Evolutionary conservation across 2,797 vertebrate genomes (phyloP).

Genomic region (Diglossa cyanea): DNA sequence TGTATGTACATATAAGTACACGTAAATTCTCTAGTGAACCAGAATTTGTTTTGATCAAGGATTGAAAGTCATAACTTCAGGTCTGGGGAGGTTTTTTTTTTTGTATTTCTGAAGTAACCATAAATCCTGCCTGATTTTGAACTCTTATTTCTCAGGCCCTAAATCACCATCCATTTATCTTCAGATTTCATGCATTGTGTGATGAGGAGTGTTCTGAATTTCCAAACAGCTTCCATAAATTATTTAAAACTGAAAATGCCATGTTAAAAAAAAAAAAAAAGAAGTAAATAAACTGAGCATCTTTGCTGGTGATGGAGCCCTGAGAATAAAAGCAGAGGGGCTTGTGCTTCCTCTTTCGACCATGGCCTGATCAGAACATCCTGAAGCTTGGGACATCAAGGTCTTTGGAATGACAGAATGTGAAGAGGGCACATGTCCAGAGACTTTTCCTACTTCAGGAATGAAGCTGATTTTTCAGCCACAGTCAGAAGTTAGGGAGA

Average conservation of each 20-base stretch:
- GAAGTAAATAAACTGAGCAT: not conserved
- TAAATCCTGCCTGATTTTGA: constrained; percentile 17
- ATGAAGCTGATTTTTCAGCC: not conserved
- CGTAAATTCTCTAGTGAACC: not conserved
- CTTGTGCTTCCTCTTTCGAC: constrained; percentile 35
- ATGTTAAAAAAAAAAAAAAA: constrained; percentile 4
- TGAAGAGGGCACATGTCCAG: not conserved
- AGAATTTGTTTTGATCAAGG: not conserved
- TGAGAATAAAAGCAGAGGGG: not conserved
- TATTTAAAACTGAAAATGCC: not conserved
- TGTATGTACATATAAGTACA: not conserved
- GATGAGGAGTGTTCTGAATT: constrained; percentile 7
- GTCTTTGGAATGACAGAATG: not conserved
- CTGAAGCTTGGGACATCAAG: not conserved
- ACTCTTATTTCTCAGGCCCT: not conserved
- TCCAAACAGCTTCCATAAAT: constrained; percentile 34
- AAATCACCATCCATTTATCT: not conserved
- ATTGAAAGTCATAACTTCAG: not conserved
- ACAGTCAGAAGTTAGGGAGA: not conserved
- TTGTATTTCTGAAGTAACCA: not conserved
- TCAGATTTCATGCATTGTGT: not conserved
- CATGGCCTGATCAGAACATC: not conserved
- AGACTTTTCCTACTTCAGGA: not conserved
- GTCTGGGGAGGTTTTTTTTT: not conserved
- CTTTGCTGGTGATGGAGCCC: not conserved